A percentile compares a stretch with the other conserved stretches of the same genome.
These are phyloP conservation scores for Pycnonotus jocosus DNA, from an alignment of 2,113 vertebrate genomes.

Conservation along the genomic window DNA sequence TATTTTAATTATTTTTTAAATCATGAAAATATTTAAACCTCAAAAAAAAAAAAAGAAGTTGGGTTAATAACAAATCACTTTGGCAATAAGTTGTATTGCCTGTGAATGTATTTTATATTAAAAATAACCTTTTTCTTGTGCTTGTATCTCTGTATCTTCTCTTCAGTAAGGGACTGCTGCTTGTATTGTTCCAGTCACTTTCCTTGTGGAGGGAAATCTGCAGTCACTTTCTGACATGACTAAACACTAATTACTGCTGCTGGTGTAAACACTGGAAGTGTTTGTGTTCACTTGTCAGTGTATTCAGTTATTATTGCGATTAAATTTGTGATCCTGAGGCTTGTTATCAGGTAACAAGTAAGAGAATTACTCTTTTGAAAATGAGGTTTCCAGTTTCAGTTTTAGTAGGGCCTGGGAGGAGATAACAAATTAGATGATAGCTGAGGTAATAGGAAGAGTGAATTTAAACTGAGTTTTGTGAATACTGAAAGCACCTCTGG, in stretches of 20 bases:
- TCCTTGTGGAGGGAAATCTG: neutral
- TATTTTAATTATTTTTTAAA: neutral
- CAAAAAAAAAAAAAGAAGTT: neutral
- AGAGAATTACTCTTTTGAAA: neutral
- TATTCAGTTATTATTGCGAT: neutral
- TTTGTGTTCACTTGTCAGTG: neutral
- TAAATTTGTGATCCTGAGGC: neutral
- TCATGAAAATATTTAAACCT: neutral
- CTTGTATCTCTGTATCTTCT: neutral
- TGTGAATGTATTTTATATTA: neutral
- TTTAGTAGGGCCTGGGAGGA: neutral
- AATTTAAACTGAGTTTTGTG: slow-evolving; percentile 12
- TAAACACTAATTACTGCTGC: neutral
- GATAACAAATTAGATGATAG: neutral
- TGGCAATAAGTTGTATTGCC: neutral
- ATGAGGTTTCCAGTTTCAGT: neutral
- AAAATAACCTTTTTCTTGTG: neutral
- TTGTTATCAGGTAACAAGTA: neutral
- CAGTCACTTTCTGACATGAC: neutral
- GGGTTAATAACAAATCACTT: neutral
- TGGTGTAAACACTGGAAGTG: neutral
- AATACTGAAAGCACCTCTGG: neutral
- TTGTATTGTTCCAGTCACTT: neutral
- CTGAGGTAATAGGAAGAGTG: neutral
- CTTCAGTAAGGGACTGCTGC: neutral